Percentiles rank a stretch among this genome's conserved stretches.
These are phyloP conservation scores for Eupithecia subumbrata DNA, from an alignment of 2,888 invertebrate species.

Conservation along the genomic window DNA sequence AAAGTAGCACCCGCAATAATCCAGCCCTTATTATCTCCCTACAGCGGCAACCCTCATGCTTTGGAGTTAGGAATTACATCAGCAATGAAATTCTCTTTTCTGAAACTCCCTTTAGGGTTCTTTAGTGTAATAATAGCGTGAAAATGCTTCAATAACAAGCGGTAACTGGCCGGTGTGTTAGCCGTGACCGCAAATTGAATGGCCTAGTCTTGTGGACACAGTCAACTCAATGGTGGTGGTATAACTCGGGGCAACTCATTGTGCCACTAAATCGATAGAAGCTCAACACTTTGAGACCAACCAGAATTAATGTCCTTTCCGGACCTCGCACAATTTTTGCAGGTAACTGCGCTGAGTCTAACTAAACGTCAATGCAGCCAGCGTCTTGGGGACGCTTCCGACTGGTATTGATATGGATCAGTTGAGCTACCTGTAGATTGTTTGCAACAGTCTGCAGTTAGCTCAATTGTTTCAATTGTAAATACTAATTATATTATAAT, in stretches of 20 bases:
- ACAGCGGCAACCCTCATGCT: conserved; percentile 29
- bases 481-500: too few relatives aligned
- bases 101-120: conserved; percentile 37
- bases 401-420: too few relatives aligned
- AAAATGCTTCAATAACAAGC: conserved; percentile 44
- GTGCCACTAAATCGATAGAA: not conserved
- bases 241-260: not conserved
- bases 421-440: too few relatives aligned
- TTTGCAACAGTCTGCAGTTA: too few relatives aligned
- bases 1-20: conserved; percentile 27
- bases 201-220: conserved; percentile 31
- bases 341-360: too few relatives aligned
- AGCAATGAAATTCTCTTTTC: conserved; percentile 40
- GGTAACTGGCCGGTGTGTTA: conserved; percentile 39
- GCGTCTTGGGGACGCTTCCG: too few relatives aligned
- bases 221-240: conserved; percentile 1
- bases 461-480: too few relatives aligned
- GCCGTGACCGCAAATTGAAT: conserved; percentile 46
- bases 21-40: conserved; percentile 27
- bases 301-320: not conserved
- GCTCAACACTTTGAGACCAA: not conserved
- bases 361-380: not conserved
- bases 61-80: conserved; percentile 38
- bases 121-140: conserved; percentile 44
- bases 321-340: not conserved